Conservation (phyloP, 30 jellyfish, hydroid and myxozoan species). For the Euphysa ruthae region DNA sequence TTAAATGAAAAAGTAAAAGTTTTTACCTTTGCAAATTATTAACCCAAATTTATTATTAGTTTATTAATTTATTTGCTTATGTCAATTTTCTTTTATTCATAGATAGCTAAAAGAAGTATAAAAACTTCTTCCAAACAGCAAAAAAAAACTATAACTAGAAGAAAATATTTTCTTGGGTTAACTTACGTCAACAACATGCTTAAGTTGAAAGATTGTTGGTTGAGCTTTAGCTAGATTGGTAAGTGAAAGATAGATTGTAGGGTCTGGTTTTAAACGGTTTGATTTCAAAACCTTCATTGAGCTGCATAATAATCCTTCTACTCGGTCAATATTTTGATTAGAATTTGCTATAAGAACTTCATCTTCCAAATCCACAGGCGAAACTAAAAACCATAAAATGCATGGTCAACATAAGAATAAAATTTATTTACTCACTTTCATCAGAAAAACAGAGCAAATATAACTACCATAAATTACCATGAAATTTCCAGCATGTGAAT, state of each 20-base stretch:
- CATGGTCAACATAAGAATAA: background rate
- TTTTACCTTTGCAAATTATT: too few species aligned
- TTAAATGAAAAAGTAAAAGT: too few species aligned
- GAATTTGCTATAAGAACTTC: constrained; percentile 48
- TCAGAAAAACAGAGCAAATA: too few species aligned
- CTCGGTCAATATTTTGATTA: constrained; percentile 45
- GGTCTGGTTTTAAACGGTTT: constrained; percentile 87
- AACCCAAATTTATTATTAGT: too few species aligned
- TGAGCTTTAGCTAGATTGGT: constrained; percentile 55
- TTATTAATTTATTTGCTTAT: too few species aligned
- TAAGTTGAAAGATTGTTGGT: constrained; percentile 59
- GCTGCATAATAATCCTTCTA: constrained; percentile 66
- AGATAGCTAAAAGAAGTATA: background rate
- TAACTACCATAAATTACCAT: background rate
- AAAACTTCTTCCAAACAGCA: background rate
- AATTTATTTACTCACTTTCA: background rate
- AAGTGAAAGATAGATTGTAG: constrained; percentile 65
- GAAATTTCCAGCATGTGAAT: background rate
- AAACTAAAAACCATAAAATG: too few species aligned
- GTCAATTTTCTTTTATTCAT: too few species aligned
- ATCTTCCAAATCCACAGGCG: constrained; percentile 63
- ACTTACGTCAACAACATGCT: constrained; percentile 71
- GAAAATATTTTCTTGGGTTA: background rate
- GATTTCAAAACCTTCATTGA: constrained; percentile 60
- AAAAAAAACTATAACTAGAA: background rate